A percentile compares a stretch with the other conserved stretches of the same genome.
Conservation (phyloP, 2,113 vertebrate species). For the Leucopternis melanops region DNA sequence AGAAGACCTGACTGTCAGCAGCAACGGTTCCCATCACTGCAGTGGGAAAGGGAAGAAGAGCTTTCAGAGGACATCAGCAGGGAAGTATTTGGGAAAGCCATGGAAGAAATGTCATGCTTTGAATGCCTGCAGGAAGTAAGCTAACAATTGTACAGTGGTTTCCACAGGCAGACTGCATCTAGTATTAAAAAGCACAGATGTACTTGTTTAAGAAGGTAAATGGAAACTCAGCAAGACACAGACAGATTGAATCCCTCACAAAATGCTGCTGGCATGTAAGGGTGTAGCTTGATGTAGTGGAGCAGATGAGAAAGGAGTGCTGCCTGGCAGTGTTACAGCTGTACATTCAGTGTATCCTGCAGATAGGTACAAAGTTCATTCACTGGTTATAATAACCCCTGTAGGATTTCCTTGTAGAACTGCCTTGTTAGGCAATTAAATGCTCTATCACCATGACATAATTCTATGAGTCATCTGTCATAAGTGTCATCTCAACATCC, state of each 20-base stretch:
- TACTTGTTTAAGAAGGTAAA: neutral
- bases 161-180: neutral
- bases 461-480: neutral
- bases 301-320: constrained; percentile 6
- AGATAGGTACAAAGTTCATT: neutral
- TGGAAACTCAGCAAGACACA: neutral
- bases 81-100: neutral
- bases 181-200: neutral
- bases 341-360: neutral
- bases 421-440: constrained; percentile 7
- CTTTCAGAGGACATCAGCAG: neutral
- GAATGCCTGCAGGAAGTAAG: neutral
- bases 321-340: neutral
- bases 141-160: neutral
- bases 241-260: neutral
- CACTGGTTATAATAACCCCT: neutral
- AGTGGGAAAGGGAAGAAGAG: neutral
- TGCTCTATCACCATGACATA: neutral
- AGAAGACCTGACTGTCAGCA: neutral
- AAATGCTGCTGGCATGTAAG: neutral
- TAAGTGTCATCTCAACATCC: neutral
- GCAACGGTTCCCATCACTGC: neutral
- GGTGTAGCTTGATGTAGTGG: neutral
- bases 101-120: neutral
- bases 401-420: neutral